These are phyloP conservation scores for Hirundo rustica DNA, from an alignment of 2,797 vertebrate species.

Conservation along the genomic window DNA sequence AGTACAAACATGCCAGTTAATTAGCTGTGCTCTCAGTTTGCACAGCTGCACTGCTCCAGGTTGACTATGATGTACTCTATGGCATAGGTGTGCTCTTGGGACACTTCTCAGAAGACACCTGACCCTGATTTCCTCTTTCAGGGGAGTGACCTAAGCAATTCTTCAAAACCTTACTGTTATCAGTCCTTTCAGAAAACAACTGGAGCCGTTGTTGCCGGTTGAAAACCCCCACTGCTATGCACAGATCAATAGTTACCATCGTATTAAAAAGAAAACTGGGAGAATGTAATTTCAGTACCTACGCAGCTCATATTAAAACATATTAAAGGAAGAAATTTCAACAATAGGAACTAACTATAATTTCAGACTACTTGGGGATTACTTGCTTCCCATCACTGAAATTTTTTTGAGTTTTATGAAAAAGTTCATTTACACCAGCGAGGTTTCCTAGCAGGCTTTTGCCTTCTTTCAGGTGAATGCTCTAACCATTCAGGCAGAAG, in stretches of 20 bases:
- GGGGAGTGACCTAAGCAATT: neutral
- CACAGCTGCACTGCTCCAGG: neutral
- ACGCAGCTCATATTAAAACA: neutral
- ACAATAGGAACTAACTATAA: neutral
- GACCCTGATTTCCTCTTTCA: neutral
- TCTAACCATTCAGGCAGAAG: neutral
- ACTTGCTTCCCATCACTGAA: neutral
- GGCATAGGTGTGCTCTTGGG: neutral
- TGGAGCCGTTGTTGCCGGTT: neutral
- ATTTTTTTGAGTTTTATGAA: neutral
- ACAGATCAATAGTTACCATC: neutral
- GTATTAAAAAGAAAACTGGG: neutral
- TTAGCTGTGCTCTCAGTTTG: neutral
- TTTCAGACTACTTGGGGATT: neutral
- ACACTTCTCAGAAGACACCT: neutral
- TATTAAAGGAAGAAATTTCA: neutral
- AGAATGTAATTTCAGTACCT: neutral
- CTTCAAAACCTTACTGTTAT: neutral
- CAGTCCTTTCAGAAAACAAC: neutral
- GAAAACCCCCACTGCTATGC: neutral
- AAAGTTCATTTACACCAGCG: neutral
- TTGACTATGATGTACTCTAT: neutral
- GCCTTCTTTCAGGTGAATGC: neutral
- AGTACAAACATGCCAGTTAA: slow-evolving; percentile 2
- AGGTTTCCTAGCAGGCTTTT: neutral